A percentile compares a stretch with the other conserved stretches of the same genome.
Evolutionary conservation across 2,797 vertebrate genomes (phyloP).

Genomic region (Myioborus melanocephalus): DNA sequence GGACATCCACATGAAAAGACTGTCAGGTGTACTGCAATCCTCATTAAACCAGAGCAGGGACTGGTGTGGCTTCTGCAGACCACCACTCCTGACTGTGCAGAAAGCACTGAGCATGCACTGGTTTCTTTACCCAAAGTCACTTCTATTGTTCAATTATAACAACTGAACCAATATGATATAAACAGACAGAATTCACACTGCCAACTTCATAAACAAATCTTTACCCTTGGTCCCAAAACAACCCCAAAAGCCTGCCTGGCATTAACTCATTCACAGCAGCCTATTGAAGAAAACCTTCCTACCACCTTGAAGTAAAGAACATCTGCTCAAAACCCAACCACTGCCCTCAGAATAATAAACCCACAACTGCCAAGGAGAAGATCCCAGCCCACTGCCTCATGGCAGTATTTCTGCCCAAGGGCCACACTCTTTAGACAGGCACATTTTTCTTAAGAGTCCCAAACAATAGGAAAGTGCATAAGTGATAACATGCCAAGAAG

Average conservation of each 20-base stretch:
- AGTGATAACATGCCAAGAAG: background rate
- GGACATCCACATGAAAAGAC: background rate
- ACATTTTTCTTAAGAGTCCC: background rate
- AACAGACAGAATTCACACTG: background rate
- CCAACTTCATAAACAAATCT: background rate
- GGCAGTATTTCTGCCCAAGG: background rate
- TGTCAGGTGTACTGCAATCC: background rate
- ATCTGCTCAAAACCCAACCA: background rate
- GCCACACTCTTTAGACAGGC: background rate
- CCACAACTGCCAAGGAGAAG: background rate
- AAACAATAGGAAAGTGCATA: background rate
- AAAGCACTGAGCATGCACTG: background rate
- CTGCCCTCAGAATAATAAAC: slow-evolving; percentile 1
- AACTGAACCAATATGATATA: background rate
- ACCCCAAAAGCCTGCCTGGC: background rate
- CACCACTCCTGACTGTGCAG: background rate
- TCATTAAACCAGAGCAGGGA: background rate
- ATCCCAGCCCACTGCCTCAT: background rate
- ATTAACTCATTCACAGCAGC: background rate
- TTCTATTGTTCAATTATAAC: background rate
- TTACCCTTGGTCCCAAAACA: background rate
- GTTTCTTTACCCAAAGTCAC: background rate
- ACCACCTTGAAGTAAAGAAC: background rate
- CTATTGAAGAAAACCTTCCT: background rate
- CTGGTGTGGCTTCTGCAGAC: background rate